Conservation (phyloP, 2,888 invertebrate genomes). For the Apamea monoglypha region DNA sequence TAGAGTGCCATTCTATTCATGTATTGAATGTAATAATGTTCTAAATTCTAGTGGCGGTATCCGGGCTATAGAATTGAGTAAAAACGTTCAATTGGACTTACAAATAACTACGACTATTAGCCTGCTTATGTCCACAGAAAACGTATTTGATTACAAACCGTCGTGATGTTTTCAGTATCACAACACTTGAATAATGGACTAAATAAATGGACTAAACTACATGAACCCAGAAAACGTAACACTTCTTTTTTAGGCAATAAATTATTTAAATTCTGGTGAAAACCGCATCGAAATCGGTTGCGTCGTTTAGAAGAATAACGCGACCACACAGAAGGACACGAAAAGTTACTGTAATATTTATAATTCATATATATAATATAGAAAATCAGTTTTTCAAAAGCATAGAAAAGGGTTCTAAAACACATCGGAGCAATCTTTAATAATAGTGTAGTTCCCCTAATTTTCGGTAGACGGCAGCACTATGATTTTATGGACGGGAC, state of each 20-base stretch:
- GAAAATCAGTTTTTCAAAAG: not conserved
- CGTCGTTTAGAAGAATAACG: too few relatives aligned
- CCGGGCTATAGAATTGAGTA: slow-evolving; percentile 1
- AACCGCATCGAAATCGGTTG: too few relatives aligned
- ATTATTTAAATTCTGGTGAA: too few relatives aligned
- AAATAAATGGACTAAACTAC: too few relatives aligned
- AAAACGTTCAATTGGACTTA: slow-evolving; percentile 7
- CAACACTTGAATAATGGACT: too few relatives aligned
- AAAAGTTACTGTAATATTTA: too few relatives aligned
- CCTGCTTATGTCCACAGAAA: not conserved
- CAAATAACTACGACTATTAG: not conserved
- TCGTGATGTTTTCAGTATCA: not conserved
- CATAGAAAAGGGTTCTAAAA: slow-evolving; percentile 23
- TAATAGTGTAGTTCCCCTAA: slow-evolving; percentile 57
- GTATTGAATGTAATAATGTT: slow-evolving; percentile 33
- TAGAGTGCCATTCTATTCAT: slow-evolving; percentile 39
- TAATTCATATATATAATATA: too few relatives aligned
- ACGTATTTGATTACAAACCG: not conserved
- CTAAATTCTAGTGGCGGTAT: slow-evolving; percentile 25
- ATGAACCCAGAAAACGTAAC: not conserved
- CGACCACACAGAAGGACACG: too few relatives aligned
- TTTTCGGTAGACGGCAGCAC: slow-evolving; percentile 69
- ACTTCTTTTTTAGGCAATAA: not conserved
- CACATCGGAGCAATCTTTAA: slow-evolving; percentile 38
- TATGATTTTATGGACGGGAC: slow-evolving; percentile 83